phyloP scores from a whole-genome alignment of 2,797 vertebrate species.

The Spondyliosoma cantharus region DNA sequence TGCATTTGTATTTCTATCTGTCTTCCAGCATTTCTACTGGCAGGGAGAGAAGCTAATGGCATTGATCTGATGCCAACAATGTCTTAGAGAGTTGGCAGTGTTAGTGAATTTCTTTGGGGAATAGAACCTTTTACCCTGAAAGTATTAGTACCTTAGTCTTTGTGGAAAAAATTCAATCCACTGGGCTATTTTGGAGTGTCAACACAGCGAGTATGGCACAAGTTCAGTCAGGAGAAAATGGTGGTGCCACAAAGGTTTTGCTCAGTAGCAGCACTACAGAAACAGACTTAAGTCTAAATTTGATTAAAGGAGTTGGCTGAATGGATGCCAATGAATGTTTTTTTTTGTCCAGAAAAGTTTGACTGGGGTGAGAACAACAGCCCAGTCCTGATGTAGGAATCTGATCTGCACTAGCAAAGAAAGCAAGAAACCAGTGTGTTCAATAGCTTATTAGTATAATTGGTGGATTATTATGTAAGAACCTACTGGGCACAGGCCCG shows the following conservation, averaged over 20 bases:
- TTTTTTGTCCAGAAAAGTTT: slow-evolving; percentile 2
- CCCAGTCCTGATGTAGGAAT: background rate
- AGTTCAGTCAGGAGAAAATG: slow-evolving; percentile 18
- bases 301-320: background rate
- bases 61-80: slow-evolving; percentile 40
- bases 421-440: too few species aligned
- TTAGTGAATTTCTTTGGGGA: slow-evolving; percentile 15
- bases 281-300: slow-evolving; percentile 4
- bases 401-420: background rate
- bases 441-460: too few species aligned
- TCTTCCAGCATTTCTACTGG: slow-evolving; percentile 27
- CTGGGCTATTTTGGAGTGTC: slow-evolving; percentile 31
- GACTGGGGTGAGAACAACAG: background rate
- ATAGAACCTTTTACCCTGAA: slow-evolving; percentile 31
- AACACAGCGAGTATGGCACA: slow-evolving; percentile 20
- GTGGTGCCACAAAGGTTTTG: slow-evolving; percentile 13
- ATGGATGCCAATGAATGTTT: slow-evolving; percentile 18
- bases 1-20: slow-evolving; percentile 44
- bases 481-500: too few species aligned
- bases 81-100: slow-evolving; percentile 43
- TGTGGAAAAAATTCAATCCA: background rate
- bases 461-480: too few species aligned
- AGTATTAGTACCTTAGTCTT: slow-evolving; percentile 24
- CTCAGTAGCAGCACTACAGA: slow-evolving; percentile 6
- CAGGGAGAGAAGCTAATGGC: slow-evolving; percentile 26